Base-by-base conservation (phyloP, 2,888 invertebrate species). In the Nephrotoma appendiculata region DNA sequence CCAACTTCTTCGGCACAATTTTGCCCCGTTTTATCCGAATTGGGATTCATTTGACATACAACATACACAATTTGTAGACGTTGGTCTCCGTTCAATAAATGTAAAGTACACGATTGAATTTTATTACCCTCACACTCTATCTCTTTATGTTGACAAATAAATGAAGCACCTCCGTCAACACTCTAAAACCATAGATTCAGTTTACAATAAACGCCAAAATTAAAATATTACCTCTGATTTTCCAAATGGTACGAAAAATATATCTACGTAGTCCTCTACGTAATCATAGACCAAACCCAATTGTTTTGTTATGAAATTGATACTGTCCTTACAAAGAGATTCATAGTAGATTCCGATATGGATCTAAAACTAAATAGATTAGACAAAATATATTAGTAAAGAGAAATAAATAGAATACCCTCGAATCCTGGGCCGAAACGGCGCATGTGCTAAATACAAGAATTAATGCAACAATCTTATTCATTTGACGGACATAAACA, bases 231-330 rank as follows among this genome's bases (percentile, higher is more conserved):
- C 95, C 89, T 89, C 89, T 9, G 94, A 93, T 90, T 95, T 95
- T 85, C 95, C 95, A 89, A 95, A 95, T 0, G 95, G 95, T 86
- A 95, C 91, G 44, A 95, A 90, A n/a, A 91, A 90, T 12, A 95
- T 89, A 57, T 92, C 90, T 4, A 95, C 89, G 88, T 93, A 92
- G 11, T 92, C 89, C 6, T 92, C 91, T 83, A 95, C 89, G 84
- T 92, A 89, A 5, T 91, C 89, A 89, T 93, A 92, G 0, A 92
- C 90, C 0, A 94, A 94, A 71, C 91, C 90, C 52, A 95, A 89
- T 89, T 95, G 94, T 0, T 92, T 89, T 6, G 90, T 89, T 87
- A 95, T 92, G 89, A 95, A 95, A 11, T 89, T 89, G 84, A 90
- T 90, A 90, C 94, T 95, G 89, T 95, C 95, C 1, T 94, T 93